Conservation (phyloP, 2,888 invertebrate genomes). For the Perizoma affinitatum region DNA sequence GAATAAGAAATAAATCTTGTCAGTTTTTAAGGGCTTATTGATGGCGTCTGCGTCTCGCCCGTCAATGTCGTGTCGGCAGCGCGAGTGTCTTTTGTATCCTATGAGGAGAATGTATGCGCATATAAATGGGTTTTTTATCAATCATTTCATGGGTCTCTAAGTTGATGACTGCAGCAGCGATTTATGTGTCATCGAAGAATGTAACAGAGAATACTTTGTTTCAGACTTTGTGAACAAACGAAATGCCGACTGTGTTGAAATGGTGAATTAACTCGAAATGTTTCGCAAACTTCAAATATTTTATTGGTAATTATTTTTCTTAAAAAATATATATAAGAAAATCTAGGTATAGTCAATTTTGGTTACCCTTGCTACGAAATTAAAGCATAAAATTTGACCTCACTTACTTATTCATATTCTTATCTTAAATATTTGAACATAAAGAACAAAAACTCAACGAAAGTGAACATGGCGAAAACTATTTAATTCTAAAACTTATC, state of each 20-base stretch:
- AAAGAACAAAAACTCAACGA: too few species aligned
- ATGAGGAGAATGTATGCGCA: constrained; percentile 23
- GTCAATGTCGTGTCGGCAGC: constrained; percentile 32
- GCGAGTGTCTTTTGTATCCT: constrained; percentile 22
- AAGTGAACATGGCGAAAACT: constrained; percentile 2
- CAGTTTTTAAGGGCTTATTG: constrained; percentile 64
- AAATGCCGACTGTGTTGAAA: too few species aligned
- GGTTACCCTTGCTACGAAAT: too few species aligned
- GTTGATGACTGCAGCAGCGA: constrained; percentile 28
- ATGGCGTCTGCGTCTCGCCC: constrained; percentile 43
- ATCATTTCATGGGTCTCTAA: constrained; percentile 40
- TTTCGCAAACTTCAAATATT: too few species aligned
- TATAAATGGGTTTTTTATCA: constrained; percentile 33
- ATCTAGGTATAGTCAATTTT: too few species aligned
- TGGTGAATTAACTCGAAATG: too few species aligned
- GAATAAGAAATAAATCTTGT: constrained; percentile 75
- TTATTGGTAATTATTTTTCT: too few species aligned
- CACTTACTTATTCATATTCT: too few species aligned
- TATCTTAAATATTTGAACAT: too few species aligned
- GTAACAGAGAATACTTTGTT: background rate
- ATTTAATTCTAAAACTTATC: constrained; percentile 28
- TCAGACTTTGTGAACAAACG: background rate
- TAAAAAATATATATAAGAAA: too few species aligned
- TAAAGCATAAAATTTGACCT: too few species aligned
- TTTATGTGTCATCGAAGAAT: constrained; percentile 30